A percentile compares a stretch with the other conserved stretches of the same genome.
These are phyloP conservation scores for Momotus momota DNA, from an alignment of 2,797 vertebrate species.

Conservation along the genomic window DNA sequence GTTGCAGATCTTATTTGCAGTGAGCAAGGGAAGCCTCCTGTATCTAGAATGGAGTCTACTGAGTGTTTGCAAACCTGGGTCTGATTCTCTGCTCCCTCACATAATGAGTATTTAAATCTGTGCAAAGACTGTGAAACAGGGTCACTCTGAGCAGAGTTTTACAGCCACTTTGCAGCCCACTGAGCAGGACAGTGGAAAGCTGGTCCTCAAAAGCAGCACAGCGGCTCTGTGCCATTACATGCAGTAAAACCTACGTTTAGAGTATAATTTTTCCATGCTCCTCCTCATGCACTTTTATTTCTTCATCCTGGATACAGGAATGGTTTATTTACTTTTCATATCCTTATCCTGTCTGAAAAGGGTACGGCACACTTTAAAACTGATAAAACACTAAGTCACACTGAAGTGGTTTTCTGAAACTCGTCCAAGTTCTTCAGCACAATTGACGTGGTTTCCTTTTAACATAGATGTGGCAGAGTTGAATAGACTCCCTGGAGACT, in stretches of 20 bases:
- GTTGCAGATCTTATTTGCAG: neutral
- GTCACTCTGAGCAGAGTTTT: neutral
- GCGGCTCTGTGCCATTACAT: neutral
- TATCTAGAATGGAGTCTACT: neutral
- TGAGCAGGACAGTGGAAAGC: neutral
- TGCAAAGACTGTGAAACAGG: neutral
- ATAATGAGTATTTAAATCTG: neutral
- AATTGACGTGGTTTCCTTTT: conserved; percentile 30
- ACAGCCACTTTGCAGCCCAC: neutral
- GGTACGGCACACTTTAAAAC: neutral
- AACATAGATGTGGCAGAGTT: conserved; percentile 22
- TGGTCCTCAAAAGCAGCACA: neutral
- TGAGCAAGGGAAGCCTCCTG: neutral
- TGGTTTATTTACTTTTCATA: neutral
- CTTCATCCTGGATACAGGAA: neutral
- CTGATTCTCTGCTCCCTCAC: neutral
- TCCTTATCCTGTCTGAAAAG: neutral
- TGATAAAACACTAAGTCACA: conserved; percentile 3
- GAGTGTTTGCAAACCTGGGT: neutral
- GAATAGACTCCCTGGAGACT: conserved; percentile 44
- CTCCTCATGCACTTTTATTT: neutral
- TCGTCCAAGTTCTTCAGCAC: conserved; percentile 11
- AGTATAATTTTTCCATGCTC: neutral
- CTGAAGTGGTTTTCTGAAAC: conserved; percentile 47
- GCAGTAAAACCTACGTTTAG: neutral